Percentiles rank a stretch among this genome's conserved stretches.
Conservation (phyloP, 2,113 vertebrate genomes). For the Tachysurus fulvidraco region DNA sequence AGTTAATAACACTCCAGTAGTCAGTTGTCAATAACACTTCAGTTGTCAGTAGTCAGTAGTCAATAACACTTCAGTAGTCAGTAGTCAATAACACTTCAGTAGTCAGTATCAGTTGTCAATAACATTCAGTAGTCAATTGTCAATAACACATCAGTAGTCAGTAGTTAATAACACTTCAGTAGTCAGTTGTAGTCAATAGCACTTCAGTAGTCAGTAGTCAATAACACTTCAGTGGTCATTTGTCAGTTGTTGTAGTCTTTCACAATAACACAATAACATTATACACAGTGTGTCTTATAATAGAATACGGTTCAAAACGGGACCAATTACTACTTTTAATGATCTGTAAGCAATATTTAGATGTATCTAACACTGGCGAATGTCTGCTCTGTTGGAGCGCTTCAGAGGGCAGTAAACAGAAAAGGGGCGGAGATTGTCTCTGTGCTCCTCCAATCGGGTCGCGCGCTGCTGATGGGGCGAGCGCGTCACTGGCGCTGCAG, state of each 20-base stretch:
- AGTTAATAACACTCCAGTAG: too few relatives aligned
- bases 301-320: neutral
- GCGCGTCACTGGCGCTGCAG: conserved; percentile 47
- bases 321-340: neutral
- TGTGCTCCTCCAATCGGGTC: conserved; percentile 50
- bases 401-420: conserved; percentile 44
- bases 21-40: too few relatives aligned
- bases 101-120: too few relatives aligned
- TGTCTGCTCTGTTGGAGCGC: conserved; percentile 37
- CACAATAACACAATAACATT: neutral
- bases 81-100: too few relatives aligned
- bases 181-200: too few relatives aligned
- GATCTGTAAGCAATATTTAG: conserved; percentile 8
- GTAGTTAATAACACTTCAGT: too few relatives aligned
- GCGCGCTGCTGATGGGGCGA: conserved; percentile 54
- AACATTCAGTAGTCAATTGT: too few relatives aligned
- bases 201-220: too few relatives aligned
- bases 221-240: too few relatives aligned
- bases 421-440: conserved; percentile 46
- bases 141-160: too few relatives aligned
- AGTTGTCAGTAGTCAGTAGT: too few relatives aligned
- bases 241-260: neutral
- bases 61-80: too few relatives aligned
- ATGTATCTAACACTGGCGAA: conserved; percentile 17
- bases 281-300: neutral